phyloP scores from a whole-genome alignment of 2,888 invertebrate genomes.

The Rotaria magnacalcarata region DNA sequence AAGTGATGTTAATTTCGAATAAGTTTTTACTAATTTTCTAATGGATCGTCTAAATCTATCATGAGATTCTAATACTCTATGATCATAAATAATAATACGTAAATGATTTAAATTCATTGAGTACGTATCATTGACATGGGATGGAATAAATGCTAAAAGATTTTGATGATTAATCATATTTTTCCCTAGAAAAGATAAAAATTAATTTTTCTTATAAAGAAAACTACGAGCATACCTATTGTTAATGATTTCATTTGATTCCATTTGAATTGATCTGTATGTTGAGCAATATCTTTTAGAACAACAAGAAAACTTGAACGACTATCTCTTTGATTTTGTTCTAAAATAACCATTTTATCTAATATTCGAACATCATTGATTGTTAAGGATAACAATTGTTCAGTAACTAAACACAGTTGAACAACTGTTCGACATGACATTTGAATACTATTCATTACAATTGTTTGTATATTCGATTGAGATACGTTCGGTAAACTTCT shows the following conservation, averaged over 20 bases:
- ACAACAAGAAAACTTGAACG: not conserved
- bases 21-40: not conserved
- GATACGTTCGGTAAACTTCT: not conserved
- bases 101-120: not conserved
- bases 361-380: not conserved
- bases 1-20: constrained; percentile 15
- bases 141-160: not conserved
- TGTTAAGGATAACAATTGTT: not conserved
- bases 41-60: not conserved
- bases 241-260: not conserved
- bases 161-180: not conserved
- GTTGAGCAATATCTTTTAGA: not conserved
- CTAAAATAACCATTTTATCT: not conserved
- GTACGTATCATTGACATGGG: not conserved
- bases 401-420: not conserved
- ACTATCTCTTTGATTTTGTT: not conserved
- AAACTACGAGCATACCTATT: not conserved
- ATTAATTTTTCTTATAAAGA: too few relatives aligned
- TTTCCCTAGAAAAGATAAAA: not conserved
- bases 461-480: not conserved
- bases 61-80: not conserved
- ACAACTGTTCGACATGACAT: constrained; percentile 1
- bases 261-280: not conserved
- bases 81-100: not conserved
- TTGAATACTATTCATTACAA: not conserved